phyloP scores from a whole-genome alignment of 2,888 invertebrate genomes.

The Bellardia pandia region DNA sequence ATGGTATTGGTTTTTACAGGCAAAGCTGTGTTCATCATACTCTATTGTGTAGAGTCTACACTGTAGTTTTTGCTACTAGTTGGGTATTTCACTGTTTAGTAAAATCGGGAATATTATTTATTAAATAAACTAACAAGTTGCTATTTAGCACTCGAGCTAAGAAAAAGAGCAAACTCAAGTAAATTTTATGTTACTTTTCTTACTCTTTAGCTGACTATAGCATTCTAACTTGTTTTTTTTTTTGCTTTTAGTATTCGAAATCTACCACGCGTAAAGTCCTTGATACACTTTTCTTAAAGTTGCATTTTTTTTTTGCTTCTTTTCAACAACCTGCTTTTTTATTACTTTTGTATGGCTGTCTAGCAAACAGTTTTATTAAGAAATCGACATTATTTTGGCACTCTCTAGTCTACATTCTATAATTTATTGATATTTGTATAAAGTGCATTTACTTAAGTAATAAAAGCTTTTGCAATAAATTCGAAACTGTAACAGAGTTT shows the following conservation, averaged over 20 bases:
- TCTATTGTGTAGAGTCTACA: too few relatives aligned
- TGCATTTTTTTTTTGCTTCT: not conserved
- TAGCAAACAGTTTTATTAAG: not conserved
- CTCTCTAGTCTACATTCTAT: not conserved
- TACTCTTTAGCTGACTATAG: not conserved
- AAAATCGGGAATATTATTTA: too few relatives aligned
- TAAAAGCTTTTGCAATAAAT: too few relatives aligned
- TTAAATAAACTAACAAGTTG: too few relatives aligned
- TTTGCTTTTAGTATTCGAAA: not conserved
- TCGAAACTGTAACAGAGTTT: conserved; percentile 38
- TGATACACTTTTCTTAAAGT: not conserved
- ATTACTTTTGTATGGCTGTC: too few relatives aligned
- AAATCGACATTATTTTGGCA: not conserved
- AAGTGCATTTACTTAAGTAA: not conserved
- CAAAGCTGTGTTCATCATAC: too few relatives aligned
- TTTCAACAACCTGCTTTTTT: too few relatives aligned
- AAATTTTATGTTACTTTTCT: too few relatives aligned
- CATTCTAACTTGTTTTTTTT: not conserved
- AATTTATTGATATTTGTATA: not conserved
- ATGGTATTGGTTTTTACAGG: not conserved
- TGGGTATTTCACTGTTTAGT: too few relatives aligned
- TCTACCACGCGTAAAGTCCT: not conserved
- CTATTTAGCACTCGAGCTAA: too few relatives aligned
- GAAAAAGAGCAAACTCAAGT: too few relatives aligned
- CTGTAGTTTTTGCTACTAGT: too few relatives aligned